phyloP scores from a whole-genome alignment of 2,113 vertebrate genomes.

The Anolis carolinensis region DNA sequence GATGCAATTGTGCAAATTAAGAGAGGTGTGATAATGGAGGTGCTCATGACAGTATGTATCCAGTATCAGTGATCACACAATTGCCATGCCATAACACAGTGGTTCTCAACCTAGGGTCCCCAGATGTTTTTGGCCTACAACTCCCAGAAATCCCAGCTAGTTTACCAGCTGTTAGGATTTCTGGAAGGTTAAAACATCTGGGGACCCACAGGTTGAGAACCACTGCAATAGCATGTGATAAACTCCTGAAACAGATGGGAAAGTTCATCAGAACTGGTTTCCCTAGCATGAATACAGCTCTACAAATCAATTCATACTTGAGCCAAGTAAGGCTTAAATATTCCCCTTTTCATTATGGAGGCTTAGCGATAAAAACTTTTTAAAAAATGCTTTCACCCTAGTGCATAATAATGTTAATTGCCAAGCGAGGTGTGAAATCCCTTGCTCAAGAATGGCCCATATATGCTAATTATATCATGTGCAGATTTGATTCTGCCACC shows the following conservation, averaged over 20 bases:
- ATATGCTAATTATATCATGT: background rate
- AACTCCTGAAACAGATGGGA: background rate
- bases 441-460: background rate
- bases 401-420: slow-evolving; percentile 4
- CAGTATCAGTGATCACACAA: no score
- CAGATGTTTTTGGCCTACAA: no score
- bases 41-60: no score
- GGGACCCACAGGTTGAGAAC: no score
- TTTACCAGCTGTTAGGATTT: no score
- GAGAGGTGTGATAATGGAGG: no score
- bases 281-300: background rate
- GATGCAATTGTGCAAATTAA: no score
- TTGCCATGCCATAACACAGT: no score
- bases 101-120: no score
- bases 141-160: no score
- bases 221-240: no score
- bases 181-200: no score
- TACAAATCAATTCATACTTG: background rate
- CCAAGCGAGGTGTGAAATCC: background rate
- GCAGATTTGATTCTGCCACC: slow-evolving; percentile 2
- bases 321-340: background rate
- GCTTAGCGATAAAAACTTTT: background rate
- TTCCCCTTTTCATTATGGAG: background rate
- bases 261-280: slow-evolving; percentile 11
- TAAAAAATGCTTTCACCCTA: background rate